Conservation (phyloP, 2,797 vertebrate species). For the Aratinga solstitialis region DNA sequence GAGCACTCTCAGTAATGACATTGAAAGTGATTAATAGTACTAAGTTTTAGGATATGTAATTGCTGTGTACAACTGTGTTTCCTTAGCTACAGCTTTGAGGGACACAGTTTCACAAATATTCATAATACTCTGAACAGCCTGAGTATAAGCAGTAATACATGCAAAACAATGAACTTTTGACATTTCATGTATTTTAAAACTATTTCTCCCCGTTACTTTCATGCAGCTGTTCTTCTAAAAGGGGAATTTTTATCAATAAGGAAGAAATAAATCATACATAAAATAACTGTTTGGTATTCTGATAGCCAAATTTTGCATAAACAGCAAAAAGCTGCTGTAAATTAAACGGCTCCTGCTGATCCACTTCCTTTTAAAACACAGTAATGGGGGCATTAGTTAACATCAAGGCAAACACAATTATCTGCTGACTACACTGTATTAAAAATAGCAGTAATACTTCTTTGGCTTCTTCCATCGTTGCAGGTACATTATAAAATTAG, state of each 20-base stretch:
- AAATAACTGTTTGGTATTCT: slow-evolving; percentile 15
- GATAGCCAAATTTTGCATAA: slow-evolving; percentile 43
- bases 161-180: neutral
- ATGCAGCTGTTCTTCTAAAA: neutral
- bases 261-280: slow-evolving; percentile 45
- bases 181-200: neutral
- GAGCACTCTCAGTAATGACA: neutral
- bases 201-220: neutral
- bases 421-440: slow-evolving; percentile 51
- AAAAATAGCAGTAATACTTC: slow-evolving; percentile 43
- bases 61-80: neutral
- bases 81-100: neutral
- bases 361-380: slow-evolving; percentile 58
- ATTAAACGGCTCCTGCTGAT: slow-evolving; percentile 65
- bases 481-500: slow-evolving; percentile 24
- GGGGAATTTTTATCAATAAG: neutral
- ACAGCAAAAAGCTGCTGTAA: slow-evolving; percentile 52
- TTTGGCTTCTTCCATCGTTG: slow-evolving; percentile 14
- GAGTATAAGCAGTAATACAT: neutral
- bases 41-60: neutral
- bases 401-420: slow-evolving; percentile 62
- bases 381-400: slow-evolving; percentile 65
- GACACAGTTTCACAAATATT: neutral
- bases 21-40: neutral
- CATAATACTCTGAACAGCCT: neutral